Conservation (phyloP, 2,888 invertebrate genomes). For the Branchipolynoe longqiensis region DNA sequence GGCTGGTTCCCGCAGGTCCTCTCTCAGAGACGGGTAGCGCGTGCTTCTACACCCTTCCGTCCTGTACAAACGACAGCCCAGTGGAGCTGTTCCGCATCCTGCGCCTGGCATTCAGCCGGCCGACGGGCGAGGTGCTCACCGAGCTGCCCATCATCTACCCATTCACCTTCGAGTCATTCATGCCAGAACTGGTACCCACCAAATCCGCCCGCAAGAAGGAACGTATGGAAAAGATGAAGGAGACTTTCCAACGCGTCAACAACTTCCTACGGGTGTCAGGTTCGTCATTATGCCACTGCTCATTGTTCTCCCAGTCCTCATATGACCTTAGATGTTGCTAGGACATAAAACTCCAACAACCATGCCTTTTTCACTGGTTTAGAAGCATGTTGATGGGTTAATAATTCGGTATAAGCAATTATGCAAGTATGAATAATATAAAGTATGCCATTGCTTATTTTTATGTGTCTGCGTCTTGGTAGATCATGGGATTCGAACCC, state of each 20-base stretch:
- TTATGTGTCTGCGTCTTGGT: too few species aligned
- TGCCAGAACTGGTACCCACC: slow-evolving; percentile 65
- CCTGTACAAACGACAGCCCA: slow-evolving; percentile 60
- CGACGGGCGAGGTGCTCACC: slow-evolving; percentile 41
- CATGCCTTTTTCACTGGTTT: too few species aligned
- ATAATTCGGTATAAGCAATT: too few species aligned
- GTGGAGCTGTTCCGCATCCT: slow-evolving; percentile 68
- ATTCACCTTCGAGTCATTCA: slow-evolving; percentile 69
- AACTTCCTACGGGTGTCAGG: slow-evolving; percentile 49
- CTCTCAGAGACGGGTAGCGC: slow-evolving; percentile 65
- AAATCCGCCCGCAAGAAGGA: slow-evolving; percentile 58
- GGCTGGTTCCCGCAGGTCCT: slow-evolving; percentile 64
- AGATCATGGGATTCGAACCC: too few species aligned
- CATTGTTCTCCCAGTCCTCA: too few species aligned
- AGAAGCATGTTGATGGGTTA: too few species aligned
- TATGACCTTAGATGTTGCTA: too few species aligned
- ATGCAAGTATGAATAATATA: too few species aligned
- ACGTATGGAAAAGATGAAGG: slow-evolving; percentile 67
- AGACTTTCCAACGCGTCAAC: slow-evolving; percentile 59
- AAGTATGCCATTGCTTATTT: too few species aligned
- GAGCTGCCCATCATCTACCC: slow-evolving; percentile 63
- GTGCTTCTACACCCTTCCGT: slow-evolving; percentile 66
- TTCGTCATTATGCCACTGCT: not conserved
- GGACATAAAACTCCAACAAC: too few species aligned
- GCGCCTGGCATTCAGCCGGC: slow-evolving; percentile 63